Evolutionary conservation across 2,113 vertebrate species (phyloP), one percentile per base, ranked within the genome.

Genomic region (Hemiprocne comata): DNA sequence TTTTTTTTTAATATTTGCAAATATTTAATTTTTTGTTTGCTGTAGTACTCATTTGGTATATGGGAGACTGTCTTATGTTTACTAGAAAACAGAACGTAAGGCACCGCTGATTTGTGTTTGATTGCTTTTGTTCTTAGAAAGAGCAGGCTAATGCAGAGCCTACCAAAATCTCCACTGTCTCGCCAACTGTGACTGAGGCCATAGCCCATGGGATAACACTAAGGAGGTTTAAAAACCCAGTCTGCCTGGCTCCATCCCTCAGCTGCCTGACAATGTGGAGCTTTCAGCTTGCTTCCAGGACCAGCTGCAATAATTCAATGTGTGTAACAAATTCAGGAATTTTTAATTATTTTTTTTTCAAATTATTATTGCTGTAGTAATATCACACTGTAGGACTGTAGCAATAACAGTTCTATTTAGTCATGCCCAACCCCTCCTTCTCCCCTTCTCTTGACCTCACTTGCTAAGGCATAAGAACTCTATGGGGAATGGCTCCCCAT

Each of bases 51-150:
- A 18, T 25, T 0, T 54, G n/a, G 4, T 62, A 14, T 13, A 73
- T 29, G 36, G 17, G 26, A 87, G 13, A 36, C 42, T 44, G 33
- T 34, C 16, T 29, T 28, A 61, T 34, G 44, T 83, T 91, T 54
- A 50, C 34, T 24, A 33, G 54, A 61, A 82, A 70, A n/a, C 28
- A 65, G 50, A 70, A 65, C 3, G 31, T 34, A 21, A 70, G 58
- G 71, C 55, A 33, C 67, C 87, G 71, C 50, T 87, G 71, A 40
- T 93, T 93, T 92, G n/a, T 17, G 2, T 86, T 80, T 78, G 53
- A 31, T 40, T 85, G 66, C 44, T 90, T 94, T 82, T 84, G n/a
- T 89, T 95, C 82, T 69, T 62, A 67, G 17, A 66, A 73, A 72
- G 26, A 55, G 46, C 26, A n/a, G 26, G 50, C 13, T 10, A 53